Evolutionary conservation across 2,888 invertebrate species (phyloP).

Genomic region (Adineta ricciae): DNA sequence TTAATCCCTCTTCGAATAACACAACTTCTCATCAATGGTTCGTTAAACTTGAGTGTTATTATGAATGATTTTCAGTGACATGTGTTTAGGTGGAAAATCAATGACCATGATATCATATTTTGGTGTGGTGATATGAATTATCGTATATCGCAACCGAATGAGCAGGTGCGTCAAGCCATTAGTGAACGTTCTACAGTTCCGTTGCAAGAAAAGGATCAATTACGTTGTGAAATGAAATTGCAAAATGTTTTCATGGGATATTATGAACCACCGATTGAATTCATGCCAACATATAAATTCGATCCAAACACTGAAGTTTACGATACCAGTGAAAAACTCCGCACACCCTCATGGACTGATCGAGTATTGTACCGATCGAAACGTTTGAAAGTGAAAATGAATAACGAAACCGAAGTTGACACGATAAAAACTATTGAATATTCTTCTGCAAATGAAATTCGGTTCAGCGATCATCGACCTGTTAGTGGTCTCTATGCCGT

Average conservation of each 20-base stretch:
- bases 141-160: constrained; percentile 84
- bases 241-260: constrained; percentile 74
- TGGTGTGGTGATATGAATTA: constrained; percentile 99
- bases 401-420: background rate
- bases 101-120: constrained; percentile 81
- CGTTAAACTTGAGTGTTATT: background rate
- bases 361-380: constrained; percentile 23
- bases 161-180: constrained; percentile 76
- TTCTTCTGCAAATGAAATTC: background rate
- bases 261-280: constrained; percentile 76
- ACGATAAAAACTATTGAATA: constrained; percentile 8
- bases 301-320: constrained; percentile 85
- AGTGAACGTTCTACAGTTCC: constrained; percentile 64
- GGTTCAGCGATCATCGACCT: constrained; percentile 31
- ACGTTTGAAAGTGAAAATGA: background rate
- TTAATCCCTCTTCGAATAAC: background rate
- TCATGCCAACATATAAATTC: constrained; percentile 90
- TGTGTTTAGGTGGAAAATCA: constrained; percentile 22
- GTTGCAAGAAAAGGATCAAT: constrained; percentile 75
- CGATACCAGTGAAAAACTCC: constrained; percentile 79
- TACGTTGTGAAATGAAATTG: constrained; percentile 55
- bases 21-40: background rate
- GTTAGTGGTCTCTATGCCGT: constrained; percentile 58
- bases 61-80: background rate
- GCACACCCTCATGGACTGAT: constrained; percentile 67